phyloP scores from a whole-genome alignment of 2,888 invertebrate species.

The Germaria angustata region DNA sequence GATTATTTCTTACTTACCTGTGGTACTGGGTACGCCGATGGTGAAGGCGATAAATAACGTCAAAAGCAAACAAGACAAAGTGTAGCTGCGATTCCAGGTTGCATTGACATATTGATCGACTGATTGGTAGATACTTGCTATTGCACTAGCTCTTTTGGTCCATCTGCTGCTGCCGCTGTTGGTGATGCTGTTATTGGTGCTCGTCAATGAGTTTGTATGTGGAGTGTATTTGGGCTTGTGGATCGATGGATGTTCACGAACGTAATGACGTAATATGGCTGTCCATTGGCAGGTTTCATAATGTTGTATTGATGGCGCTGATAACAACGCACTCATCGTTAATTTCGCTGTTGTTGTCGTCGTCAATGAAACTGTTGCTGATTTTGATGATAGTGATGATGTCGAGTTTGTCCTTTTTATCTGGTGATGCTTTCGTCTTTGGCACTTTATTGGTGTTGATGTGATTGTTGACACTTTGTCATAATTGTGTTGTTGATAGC shows the following conservation, averaged over 20 bases:
- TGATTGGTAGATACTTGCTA: slow-evolving; percentile 39
- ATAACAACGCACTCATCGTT: not conserved
- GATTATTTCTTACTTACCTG: slow-evolving; percentile 73
- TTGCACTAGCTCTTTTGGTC: not conserved
- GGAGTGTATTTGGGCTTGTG: slow-evolving; percentile 15
- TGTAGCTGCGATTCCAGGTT: slow-evolving; percentile 35
- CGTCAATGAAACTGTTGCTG: slow-evolving; percentile 5
- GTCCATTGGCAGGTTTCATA: slow-evolving; percentile 48
- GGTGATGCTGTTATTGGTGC: slow-evolving; percentile 12
- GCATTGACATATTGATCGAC: slow-evolving; percentile 49
- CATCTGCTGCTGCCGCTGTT: slow-evolving; percentile 29
- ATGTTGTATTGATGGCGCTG: slow-evolving; percentile 44
- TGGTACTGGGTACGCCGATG: slow-evolving; percentile 73
- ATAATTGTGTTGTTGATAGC: slow-evolving; percentile 70
- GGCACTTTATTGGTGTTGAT: slow-evolving; percentile 61
- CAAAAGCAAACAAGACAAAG: slow-evolving; percentile 72
- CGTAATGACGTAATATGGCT: slow-evolving; percentile 40
- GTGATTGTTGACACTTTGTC: slow-evolving; percentile 75
- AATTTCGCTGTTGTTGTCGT: not conserved
- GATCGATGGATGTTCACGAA: slow-evolving; percentile 5
- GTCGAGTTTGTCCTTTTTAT: slow-evolving; percentile 38
- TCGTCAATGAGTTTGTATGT: slow-evolving; percentile 32
- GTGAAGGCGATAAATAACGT: slow-evolving; percentile 77
- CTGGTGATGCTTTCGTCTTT: slow-evolving; percentile 66
- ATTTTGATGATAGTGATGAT: slow-evolving; percentile 46